Conservation (phyloP, 2,113 vertebrate species). For the Dicerorhinus sumatrensis region DNA sequence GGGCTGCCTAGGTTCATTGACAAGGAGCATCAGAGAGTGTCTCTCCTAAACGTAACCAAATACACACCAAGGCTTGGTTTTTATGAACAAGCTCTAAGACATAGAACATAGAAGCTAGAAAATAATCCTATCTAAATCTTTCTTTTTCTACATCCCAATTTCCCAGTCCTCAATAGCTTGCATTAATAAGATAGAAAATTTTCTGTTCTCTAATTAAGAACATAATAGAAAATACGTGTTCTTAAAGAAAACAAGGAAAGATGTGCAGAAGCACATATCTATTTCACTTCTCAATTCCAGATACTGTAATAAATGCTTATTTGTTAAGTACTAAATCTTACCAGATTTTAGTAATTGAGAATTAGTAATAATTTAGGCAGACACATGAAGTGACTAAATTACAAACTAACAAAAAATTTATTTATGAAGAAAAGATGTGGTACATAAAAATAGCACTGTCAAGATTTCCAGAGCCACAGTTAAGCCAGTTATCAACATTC, state of each 20-base stretch:
- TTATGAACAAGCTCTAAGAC: not conserved
- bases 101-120: not conserved
- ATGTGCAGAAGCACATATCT: not conserved
- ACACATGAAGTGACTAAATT: not conserved
- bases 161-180: not conserved
- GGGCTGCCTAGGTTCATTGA: not conserved
- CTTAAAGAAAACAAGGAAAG: not conserved
- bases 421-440: not conserved
- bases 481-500: not conserved
- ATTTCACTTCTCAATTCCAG: not conserved
- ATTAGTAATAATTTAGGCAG: not conserved
- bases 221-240: not conserved
- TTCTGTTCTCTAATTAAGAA: not conserved
- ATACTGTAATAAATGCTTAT: not conserved
- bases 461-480: not conserved
- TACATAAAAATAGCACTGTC: not conserved
- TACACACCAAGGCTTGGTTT: not conserved
- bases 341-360: not conserved
- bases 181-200: not conserved
- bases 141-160: not conserved
- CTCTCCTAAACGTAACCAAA: not conserved
- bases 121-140: not conserved
- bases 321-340: constrained; percentile 21
- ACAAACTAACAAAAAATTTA: not conserved
- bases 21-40: not conserved